Evolutionary conservation across 2,113 vertebrate genomes (phyloP).

Genomic region (Equus quagga): DNA sequence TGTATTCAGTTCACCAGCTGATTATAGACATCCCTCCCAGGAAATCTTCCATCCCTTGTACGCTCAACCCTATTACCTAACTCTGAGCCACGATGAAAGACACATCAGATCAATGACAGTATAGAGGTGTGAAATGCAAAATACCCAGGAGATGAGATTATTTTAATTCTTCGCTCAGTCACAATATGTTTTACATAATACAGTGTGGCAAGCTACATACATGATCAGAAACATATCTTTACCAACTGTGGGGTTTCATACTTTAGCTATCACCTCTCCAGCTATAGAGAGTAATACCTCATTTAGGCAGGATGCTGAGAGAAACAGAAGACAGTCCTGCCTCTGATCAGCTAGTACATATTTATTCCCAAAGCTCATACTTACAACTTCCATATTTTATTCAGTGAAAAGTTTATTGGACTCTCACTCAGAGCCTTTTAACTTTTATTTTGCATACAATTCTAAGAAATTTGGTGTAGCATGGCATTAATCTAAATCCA

Average conservation of each 20-base stretch:
- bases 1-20: conserved; percentile 70
- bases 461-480: background rate
- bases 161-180: conserved; percentile 52
- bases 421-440: background rate
- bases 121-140: background rate
- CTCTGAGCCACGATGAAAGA: conserved; percentile 58
- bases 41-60: background rate
- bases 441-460: conserved; percentile 18
- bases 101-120: conserved; percentile 39
- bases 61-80: conserved; percentile 8
- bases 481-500: background rate
- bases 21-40: conserved; percentile 10
- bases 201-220: background rate
- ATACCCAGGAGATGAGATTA: background rate
- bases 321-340: background rate
- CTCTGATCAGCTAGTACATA: background rate
- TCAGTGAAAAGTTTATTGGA: background rate
- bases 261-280: background rate
- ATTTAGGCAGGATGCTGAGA: background rate
- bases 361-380: background rate
- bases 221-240: conserved; percentile 9
- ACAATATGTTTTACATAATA: background rate
- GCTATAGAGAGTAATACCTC: background rate
- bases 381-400: background rate
- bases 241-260: background rate